These are phyloP conservation scores for Lycaena phlaeas DNA, from an alignment of 2,888 invertebrate species.

Conservation along the genomic window DNA sequence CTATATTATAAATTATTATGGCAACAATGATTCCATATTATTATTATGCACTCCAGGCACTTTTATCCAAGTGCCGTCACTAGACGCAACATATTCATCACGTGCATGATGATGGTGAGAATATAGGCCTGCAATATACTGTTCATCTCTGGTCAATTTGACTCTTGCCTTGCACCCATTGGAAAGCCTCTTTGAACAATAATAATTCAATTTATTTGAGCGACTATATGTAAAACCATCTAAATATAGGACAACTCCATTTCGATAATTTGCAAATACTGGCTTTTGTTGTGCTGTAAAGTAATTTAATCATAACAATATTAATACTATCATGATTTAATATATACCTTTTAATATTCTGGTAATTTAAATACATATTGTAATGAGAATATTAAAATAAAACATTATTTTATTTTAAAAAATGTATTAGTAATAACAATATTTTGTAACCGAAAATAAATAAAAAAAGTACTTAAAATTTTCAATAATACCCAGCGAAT, in stretches of 20 bases:
- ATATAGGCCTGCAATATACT: slow-evolving; percentile 2
- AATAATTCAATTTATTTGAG: slow-evolving; percentile 21
- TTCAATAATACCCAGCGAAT: too few relatives aligned
- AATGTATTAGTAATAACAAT: not conserved
- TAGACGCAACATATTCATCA: not conserved
- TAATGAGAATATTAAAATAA: too few relatives aligned
- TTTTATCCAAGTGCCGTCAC: not conserved
- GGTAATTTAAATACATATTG: too few relatives aligned
- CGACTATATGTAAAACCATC: slow-evolving; percentile 26
- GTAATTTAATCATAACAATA: not conserved
- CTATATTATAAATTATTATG: too few relatives aligned
- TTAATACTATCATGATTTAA: not conserved
- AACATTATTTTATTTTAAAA: not conserved
- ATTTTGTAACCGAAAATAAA: too few relatives aligned
- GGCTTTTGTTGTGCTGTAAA: not conserved
- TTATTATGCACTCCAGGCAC: too few relatives aligned
- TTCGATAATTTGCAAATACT: slow-evolving; percentile 23
- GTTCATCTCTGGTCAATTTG: not conserved
- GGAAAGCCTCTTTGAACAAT: slow-evolving; percentile 25
- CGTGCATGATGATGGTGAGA: slow-evolving; percentile 1
- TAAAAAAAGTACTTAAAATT: too few relatives aligned
- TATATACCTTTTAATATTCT: too few relatives aligned
- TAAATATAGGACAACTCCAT: slow-evolving; percentile 24
- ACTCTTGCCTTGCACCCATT: slow-evolving; percentile 6
- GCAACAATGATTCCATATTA: too few relatives aligned